Conservation (phyloP, 2,888 invertebrate species). For the Arge pagana region DNA sequence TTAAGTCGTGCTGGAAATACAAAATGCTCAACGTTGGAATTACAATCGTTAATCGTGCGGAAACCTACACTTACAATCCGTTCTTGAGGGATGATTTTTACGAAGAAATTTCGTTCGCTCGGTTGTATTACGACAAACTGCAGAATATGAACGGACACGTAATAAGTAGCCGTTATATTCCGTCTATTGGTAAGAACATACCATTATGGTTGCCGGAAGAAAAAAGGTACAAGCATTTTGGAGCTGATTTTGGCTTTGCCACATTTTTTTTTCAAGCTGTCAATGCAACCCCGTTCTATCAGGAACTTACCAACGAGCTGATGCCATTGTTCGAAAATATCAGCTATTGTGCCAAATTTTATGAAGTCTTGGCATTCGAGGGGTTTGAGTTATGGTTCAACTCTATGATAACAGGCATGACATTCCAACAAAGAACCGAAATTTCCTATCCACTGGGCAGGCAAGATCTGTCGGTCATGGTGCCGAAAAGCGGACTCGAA, state of each 20-base stretch:
- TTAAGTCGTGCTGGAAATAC: slow-evolving; percentile 8
- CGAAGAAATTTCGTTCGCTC: too few relatives aligned
- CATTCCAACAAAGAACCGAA: neutral
- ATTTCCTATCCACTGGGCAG: slow-evolving; percentile 4
- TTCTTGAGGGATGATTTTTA: neutral
- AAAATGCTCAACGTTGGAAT: slow-evolving; percentile 6
- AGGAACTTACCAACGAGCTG: neutral
- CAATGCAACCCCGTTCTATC: slow-evolving; percentile 2
- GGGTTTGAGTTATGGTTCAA: slow-evolving; percentile 15
- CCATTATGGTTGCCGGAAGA: neutral
- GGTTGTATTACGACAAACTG: slow-evolving; percentile 19
- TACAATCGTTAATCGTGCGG: neutral
- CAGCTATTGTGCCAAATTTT: neutral
- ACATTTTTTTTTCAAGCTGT: slow-evolving; percentile 3
- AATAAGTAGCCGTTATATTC: slow-evolving; percentile 2
- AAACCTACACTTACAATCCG: slow-evolving; percentile 23
- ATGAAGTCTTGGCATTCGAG: neutral
- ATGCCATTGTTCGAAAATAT: neutral
- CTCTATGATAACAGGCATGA: neutral
- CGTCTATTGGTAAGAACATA: neutral
- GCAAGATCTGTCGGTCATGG: neutral
- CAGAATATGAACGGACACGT: slow-evolving; percentile 10
- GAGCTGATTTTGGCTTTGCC: slow-evolving; percentile 1
- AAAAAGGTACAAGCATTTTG: slow-evolving; percentile 3
- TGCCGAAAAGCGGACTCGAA: slow-evolving; percentile 9